Evolutionary conservation across 2,797 vertebrate genomes (phyloP), one percentile per base, ranked within the genome.

Genomic region (Sebastes matsubarae): DNA sequence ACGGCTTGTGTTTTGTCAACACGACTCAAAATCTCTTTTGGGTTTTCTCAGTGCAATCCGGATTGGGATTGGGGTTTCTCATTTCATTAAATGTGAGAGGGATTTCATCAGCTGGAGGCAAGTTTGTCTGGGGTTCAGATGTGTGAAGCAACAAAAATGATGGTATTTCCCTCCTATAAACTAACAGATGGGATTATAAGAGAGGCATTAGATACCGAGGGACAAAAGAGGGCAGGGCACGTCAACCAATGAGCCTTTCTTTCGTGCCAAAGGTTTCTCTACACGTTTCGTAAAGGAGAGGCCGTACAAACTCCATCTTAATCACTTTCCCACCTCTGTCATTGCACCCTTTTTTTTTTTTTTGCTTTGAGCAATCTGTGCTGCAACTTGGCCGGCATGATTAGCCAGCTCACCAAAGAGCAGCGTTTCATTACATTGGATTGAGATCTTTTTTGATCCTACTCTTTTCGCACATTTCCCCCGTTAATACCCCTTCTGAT

Each of bases 401-500:
- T 93, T 90, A 90, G 77, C 83, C 61, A 11, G 20, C 42, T 30
- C 72, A 81, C 83, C 66, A 71, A 68, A 83, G 79, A 85, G 61
- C 68, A 46, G 69, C n/a, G 30, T 92, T 94, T 89, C 83, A 93
- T 92, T 93, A 82, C 63, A 78, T n/a, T 74, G 75, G 64, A 87
- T 70, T 79, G 76, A 90, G 85, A 89, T 93, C 78, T 87, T 82
- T 87, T 91, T 91, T 91, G 83, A 94, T 94, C 81, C 72, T 29
- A 38, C 83, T 88, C 59, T 79, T 93, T 89, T 81, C 77, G 71
- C 76, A 88, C 88, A 82, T 90, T 87, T 90, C 66, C 75, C 18
- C 69, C 30, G 71, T 88, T 94, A 88, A 91, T 92, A 88, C 76
- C 84, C 82, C 58, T 80, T 87, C 87, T 89, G 88, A 94, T 92